A percentile compares a stretch with the other conserved stretches of the same genome.
Conservation (phyloP, 2,113 vertebrate species). For the Ondatra zibethicus region DNA sequence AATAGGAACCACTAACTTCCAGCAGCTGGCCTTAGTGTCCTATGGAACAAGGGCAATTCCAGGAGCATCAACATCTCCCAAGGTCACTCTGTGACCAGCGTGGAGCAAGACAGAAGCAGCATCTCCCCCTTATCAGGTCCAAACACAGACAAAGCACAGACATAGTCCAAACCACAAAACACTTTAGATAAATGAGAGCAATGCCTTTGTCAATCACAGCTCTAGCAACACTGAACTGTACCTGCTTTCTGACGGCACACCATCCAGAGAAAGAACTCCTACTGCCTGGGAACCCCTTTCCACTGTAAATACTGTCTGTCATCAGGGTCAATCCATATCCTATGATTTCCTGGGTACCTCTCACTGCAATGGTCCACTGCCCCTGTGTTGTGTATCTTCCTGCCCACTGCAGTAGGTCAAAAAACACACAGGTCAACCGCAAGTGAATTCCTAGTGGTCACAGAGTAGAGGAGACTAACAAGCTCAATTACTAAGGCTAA, state of each 20-base stretch:
- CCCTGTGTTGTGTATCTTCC: fast-evolving
- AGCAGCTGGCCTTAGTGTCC: background rate
- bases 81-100: background rate
- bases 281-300: background rate
- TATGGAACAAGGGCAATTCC: background rate
- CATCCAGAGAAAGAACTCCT: background rate
- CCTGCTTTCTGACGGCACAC: background rate
- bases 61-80: background rate
- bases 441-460: background rate
- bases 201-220: background rate
- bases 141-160: background rate
- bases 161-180: background rate
- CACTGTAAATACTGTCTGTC: background rate
- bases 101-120: background rate
- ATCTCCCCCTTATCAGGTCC: background rate
- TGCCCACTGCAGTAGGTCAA: background rate
- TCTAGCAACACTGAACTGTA: background rate
- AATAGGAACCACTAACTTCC: background rate
- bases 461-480: background rate
- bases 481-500: background rate
- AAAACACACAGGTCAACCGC: background rate
- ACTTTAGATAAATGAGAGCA: background rate
- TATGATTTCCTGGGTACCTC: background rate
- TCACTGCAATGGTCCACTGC: background rate
- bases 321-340: background rate